Evolutionary conservation across 2,888 invertebrate species (phyloP), one percentile per base, ranked within the genome.

Genomic region (Pandemis heparana): DNA sequence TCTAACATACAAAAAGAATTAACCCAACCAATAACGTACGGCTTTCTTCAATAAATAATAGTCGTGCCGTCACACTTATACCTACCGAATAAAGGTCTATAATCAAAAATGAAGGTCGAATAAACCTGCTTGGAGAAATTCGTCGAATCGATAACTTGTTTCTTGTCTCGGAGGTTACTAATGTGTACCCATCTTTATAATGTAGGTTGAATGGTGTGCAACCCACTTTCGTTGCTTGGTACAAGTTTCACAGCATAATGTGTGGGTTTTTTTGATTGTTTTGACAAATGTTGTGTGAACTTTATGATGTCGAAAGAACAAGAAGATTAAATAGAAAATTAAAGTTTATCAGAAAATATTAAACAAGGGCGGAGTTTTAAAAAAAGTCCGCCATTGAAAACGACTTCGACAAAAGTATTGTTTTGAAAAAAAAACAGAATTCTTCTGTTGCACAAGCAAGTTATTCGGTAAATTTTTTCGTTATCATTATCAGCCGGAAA

Each of bases 91-190:
- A 53, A 46, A 46, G 41, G 41, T 12, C 56, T 14, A 4, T 59
- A 46, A 46, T 72, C 53, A 14, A 63, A 62, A 32, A 38, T 51
- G 23, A 73, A 59, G 62, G 53, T 46, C 53, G 32, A 16, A 18
- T 4, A 59, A 73, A 73, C 72, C 63, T 8, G 72, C 63, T 73
- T 16, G 23, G 56, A 68, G 72, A 68, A 53, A 62, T 63, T 61
- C 39, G 23, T n/a, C 10, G 68, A 48, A n/a, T 18, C 10, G 68
- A 56, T 56, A 68, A 68, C 71, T 38, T 72, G 71, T 61, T 72
- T 53, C 66, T 59, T 23, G 23, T 48, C 53, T n/a, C 41, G 12
- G n/a, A 56, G 12, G 12, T 56, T 12, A 23, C 64, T 60, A 60
- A 48, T 62, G 18, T 0, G 23, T 41, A 43, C n/a, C 14, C 62